Percentiles rank a stretch among this genome's conserved stretches.
These are phyloP conservation scores for Penaeus vannamei DNA, from an alignment of 1,140 invertebrate species.

Conservation along the genomic window DNA sequence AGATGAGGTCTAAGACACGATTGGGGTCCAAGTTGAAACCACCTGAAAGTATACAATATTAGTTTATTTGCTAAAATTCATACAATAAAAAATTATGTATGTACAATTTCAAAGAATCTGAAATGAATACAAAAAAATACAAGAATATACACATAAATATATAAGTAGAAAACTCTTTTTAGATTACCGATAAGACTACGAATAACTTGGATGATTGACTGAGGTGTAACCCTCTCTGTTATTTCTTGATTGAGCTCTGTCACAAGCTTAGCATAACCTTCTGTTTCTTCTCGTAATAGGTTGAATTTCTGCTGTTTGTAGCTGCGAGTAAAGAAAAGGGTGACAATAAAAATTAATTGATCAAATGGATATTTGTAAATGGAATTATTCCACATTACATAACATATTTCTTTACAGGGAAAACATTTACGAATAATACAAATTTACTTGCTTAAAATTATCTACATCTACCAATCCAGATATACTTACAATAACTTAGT, in stretches of 20 bases:
- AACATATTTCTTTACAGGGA: too few species aligned
- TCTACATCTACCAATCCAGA: too few species aligned
- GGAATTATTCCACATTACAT: too few species aligned
- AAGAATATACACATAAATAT: background rate
- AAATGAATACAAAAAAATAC: too few species aligned
- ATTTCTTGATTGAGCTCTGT: slow-evolving; percentile 95
- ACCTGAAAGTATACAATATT: slow-evolving; percentile 77
- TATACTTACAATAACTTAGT: slow-evolving; percentile 95
- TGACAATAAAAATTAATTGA: slow-evolving; percentile 66
- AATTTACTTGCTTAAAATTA: too few species aligned
- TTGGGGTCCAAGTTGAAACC: slow-evolving; percentile 99
- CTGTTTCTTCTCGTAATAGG: slow-evolving; percentile 97
- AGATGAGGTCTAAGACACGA: slow-evolving; percentile 94
- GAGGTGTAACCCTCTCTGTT: slow-evolving; percentile 77
- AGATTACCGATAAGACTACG: slow-evolving; percentile 90
- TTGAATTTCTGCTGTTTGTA: slow-evolving; percentile 99
- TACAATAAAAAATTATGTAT: background rate
- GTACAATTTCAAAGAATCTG: too few species aligned
- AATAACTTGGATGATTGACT: slow-evolving; percentile 85
- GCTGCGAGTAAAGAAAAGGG: slow-evolving; percentile 75
- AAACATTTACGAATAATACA: too few species aligned
- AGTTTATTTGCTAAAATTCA: background rate
- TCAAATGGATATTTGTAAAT: too few species aligned
- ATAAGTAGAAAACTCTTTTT: slow-evolving; percentile 16
- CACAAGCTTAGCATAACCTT: slow-evolving; percentile 98